phyloP scores from a whole-genome alignment of 1,140 invertebrate genomes.

The Yoshiicerus persimilis region DNA sequence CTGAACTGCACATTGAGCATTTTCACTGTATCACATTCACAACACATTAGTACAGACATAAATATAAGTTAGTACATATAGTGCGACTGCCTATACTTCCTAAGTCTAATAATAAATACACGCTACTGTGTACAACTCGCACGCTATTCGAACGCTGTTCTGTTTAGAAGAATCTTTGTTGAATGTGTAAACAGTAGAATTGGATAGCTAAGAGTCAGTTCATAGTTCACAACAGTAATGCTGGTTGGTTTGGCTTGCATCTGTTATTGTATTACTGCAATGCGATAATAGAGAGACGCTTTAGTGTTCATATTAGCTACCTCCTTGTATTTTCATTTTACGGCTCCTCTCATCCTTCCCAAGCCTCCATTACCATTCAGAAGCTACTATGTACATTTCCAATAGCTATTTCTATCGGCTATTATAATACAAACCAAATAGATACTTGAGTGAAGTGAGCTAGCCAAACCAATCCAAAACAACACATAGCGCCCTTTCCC shows the following conservation, averaged over 20 bases:
- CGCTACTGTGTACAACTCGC: no score
- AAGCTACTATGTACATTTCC: neutral
- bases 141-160: neutral
- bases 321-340: neutral
- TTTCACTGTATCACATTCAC: neutral
- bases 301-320: neutral
- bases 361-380: neutral
- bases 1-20: no score
- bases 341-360: neutral
- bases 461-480: neutral
- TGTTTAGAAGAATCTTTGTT: neutral
- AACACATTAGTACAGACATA: neutral
- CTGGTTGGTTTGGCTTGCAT: neutral
- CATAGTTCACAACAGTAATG: neutral
- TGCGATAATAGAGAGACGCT: neutral
- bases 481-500: no score
- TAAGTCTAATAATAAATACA: neutral
- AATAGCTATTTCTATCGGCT: neutral
- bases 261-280: neutral
- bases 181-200: neutral
- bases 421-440: neutral
- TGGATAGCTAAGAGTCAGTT: neutral
- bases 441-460: neutral
- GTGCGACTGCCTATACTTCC: no score
- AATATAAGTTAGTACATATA: no score